Evolutionary conservation across 1,140 invertebrate genomes (phyloP), one percentile per base, ranked within the genome.

Genomic region (Pantala flavescens): DNA sequence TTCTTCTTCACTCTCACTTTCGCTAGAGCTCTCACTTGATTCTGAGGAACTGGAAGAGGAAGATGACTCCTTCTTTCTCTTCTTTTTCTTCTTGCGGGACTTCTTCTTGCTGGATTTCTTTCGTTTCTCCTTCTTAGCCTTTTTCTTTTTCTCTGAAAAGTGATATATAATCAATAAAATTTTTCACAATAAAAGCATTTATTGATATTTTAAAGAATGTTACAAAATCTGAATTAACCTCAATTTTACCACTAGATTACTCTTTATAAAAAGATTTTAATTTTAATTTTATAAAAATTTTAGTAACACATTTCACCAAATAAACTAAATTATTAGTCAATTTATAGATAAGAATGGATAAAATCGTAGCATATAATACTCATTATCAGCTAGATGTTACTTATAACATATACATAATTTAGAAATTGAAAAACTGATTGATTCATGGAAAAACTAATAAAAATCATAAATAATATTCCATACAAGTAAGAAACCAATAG

Each of bases 61-160:
- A 63, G 49, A 63, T 7, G 49, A 63, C 23, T 72, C 71, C 28
- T 72, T 72, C 5, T 72, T 72, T 10, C 71, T 72, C 71, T 72
- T 72, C 71, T 72, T 72, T 24, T 24, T 42, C 71, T 72, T 72
- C 23, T 10, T 24, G 71, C 28, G 19, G 10, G 23, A 24, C 16
- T 24, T 72, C 23, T 42, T 72, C 28, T 72, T 42, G 49, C 16
- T 21, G 23, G 23, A 24, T 23, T 72, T 72, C 71, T 72, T 42
- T 19, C 10, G 71, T 72, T 72, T 72, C 23, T 70, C 63, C 63
- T 70, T 23, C 23, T 72, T 72, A 42, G 23, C 28, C 28, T 24
- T 42, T 10, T 24, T 42, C 49, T 63, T 63, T 63, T 63, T 63
- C 12, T 63, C 49, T 63, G 49, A 63, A 63, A 63, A 63, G 16